Conservation (phyloP, 2,888 invertebrate genomes). For the Neocrepidodera transversa region DNA sequence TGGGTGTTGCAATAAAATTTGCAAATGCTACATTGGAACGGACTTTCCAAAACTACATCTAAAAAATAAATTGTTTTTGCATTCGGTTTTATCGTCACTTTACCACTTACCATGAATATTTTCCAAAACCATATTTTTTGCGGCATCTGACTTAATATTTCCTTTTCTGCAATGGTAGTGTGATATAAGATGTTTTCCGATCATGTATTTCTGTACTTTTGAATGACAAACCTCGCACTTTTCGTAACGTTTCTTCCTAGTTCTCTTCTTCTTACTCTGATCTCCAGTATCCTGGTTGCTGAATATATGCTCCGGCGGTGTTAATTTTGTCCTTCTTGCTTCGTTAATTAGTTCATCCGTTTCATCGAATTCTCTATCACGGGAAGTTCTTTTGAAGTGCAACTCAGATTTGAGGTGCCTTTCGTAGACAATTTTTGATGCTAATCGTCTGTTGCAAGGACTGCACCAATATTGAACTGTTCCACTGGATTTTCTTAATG, state of each 20-base stretch:
- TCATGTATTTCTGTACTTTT: conserved; percentile 70
- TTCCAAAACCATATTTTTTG: conserved; percentile 72
- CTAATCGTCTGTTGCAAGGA: conserved; percentile 78
- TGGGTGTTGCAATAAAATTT: conserved; percentile 84
- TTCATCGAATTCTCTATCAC: conserved; percentile 73
- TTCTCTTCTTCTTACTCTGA: conserved; percentile 54
- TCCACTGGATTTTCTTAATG: conserved; percentile 57
- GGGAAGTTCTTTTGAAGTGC: conserved; percentile 71
- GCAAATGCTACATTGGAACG: conserved; percentile 86
- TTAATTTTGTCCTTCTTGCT: conserved; percentile 44
- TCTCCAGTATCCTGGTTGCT: conserved; percentile 36
- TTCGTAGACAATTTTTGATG: conserved; percentile 77
- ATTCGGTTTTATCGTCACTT: too few relatives aligned
- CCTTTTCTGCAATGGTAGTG: conserved; percentile 84
- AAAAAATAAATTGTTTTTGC: too few relatives aligned
- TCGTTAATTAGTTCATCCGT: conserved; percentile 40
- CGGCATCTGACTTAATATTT: conserved; percentile 65
- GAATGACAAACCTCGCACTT: conserved; percentile 77
- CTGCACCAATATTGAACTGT: conserved; percentile 79
- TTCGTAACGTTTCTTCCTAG: conserved; percentile 66
- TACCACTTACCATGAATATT: conserved; percentile 69
- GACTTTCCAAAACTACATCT: conserved; percentile 76
- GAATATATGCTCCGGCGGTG: conserved; percentile 38
- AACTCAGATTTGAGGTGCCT: conserved; percentile 78
- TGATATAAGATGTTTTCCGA: conserved; percentile 87